Conservation (phyloP, 2,797 vertebrate genomes). For the Sebastes matsubarae region DNA sequence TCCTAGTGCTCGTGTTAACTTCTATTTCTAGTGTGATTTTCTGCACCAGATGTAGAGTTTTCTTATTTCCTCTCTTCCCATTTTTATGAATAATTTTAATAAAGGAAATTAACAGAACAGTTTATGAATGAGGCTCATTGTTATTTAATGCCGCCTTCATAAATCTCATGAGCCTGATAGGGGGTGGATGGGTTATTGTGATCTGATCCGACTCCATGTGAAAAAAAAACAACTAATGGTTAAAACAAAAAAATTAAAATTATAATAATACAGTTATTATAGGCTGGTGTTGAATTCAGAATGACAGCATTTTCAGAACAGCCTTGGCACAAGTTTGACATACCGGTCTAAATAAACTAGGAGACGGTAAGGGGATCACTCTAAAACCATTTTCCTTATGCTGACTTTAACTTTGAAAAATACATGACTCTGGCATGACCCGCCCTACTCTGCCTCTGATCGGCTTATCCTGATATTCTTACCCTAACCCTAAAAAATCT, state of each 20-base stretch:
- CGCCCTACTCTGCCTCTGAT: too few species aligned
- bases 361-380: accelerated
- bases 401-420: not conserved
- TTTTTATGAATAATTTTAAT: not conserved
- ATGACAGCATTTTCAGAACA: not conserved
- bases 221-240: not conserved
- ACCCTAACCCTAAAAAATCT: too few species aligned
- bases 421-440: not conserved
- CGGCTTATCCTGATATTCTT: too few species aligned
- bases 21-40: not conserved
- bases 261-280: not conserved
- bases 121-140: not conserved
- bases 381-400: not conserved
- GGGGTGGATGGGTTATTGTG: not conserved
- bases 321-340: accelerated
- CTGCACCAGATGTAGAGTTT: not conserved
- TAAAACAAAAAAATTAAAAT: not conserved
- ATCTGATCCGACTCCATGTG: not conserved
- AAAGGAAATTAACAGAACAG: not conserved
- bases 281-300: not conserved
- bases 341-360: not conserved
- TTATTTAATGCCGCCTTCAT: not conserved
- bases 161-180: not conserved
- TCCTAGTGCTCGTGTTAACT: not conserved
- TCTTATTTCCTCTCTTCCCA: not conserved